Evolutionary conservation across 2,797 vertebrate species (phyloP).

Genomic region (Amniataba percoides): DNA sequence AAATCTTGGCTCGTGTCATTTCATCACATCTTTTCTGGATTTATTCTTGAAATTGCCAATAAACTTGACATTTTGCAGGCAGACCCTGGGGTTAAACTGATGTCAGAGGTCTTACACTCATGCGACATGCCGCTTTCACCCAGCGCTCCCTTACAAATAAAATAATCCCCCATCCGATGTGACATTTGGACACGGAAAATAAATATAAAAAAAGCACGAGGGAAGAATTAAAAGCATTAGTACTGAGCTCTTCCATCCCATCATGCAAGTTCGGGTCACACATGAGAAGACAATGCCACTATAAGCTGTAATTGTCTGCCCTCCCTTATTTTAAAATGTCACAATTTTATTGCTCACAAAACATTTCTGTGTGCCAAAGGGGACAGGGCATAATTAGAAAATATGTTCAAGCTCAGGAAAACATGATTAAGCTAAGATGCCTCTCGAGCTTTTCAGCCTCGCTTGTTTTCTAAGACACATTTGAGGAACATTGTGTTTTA

Average conservation of each 20-base stretch:
- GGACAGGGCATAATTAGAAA: conserved; percentile 72
- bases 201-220: conserved; percentile 1
- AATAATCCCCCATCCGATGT: conserved; percentile 60
- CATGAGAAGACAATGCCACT: conserved; percentile 52
- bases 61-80: conserved; percentile 60
- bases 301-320: conserved; percentile 65
- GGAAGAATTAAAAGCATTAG: conserved; percentile 53
- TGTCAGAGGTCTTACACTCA: conserved; percentile 50
- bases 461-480: conserved; percentile 51
- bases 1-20: conserved; percentile 4
- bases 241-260: conserved; percentile 35
- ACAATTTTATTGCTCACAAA: conserved; percentile 70
- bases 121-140: conserved; percentile 35
- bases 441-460: conserved; percentile 61
- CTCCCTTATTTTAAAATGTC: conserved; percentile 72
- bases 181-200: conserved; percentile 66
- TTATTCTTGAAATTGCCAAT: conserved; percentile 24
- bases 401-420: conserved; percentile 71
- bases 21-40: background rate
- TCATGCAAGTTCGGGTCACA: conserved; percentile 48
- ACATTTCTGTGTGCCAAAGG: conserved; percentile 61
- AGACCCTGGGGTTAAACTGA: conserved; percentile 54
- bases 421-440: conserved; percentile 59
- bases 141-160: conserved; percentile 29
- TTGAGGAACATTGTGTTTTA: conserved; percentile 26